Conservation (phyloP, 2,888 invertebrate species). For the Tipula confusa region DNA sequence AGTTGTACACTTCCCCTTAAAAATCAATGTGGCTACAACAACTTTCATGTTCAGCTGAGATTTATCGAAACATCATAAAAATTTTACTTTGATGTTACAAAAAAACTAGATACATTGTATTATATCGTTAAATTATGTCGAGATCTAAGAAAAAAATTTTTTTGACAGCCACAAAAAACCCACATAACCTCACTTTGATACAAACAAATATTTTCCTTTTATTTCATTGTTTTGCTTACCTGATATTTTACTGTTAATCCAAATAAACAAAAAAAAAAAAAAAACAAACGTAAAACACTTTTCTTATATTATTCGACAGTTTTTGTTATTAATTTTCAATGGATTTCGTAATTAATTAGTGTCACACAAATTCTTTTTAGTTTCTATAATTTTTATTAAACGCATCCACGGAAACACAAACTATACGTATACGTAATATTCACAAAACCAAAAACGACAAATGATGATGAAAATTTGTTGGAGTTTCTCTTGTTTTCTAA, state of each 20-base stretch:
- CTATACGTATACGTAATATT: background rate
- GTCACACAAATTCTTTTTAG: background rate
- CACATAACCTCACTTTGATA: background rate
- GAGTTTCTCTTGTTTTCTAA: background rate
- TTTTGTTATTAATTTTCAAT: background rate
- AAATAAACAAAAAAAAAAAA: background rate
- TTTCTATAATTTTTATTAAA: no score
- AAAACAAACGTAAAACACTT: no score
- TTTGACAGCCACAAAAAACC: background rate
- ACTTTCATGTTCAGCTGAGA: background rate
- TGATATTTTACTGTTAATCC: background rate
- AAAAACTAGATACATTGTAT: no score
- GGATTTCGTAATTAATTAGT: background rate
- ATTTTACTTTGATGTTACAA: background rate
- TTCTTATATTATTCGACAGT: background rate
- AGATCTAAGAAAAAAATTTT: background rate
- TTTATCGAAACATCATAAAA: background rate
- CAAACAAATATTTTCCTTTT: background rate
- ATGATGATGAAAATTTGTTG: background rate
- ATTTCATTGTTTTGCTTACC: background rate
- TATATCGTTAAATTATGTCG: background rate
- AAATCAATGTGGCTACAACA: no score
- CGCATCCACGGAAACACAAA: background rate
- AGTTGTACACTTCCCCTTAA: no score
- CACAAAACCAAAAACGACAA: background rate